These are phyloP conservation scores for Drosophila ogumai DNA, from an alignment of 1,140 invertebrate genomes.

Conservation along the genomic window DNA sequence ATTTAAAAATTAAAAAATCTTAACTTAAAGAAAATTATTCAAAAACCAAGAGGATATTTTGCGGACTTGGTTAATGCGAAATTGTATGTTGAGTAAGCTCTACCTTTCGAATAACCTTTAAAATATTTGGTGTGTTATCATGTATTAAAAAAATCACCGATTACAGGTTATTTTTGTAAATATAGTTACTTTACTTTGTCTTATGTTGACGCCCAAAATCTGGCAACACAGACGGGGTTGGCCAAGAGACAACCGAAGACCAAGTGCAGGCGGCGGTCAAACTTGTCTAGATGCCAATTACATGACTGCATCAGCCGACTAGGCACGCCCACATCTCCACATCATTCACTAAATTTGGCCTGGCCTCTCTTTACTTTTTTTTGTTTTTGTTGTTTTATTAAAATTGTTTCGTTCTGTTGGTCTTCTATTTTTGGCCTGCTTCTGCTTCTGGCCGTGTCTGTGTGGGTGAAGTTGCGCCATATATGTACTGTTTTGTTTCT, in stretches of 20 bases:
- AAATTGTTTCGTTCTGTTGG: constrained; percentile 30
- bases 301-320: constrained; percentile 63
- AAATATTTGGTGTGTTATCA: neutral
- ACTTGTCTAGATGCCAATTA: constrained; percentile 75
- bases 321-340: constrained; percentile 56
- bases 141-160: neutral
- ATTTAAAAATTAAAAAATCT: neutral
- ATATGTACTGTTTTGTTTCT: constrained; percentile 23
- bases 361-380: constrained; percentile 41
- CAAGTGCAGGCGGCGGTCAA: constrained; percentile 71
- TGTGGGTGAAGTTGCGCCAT: constrained; percentile 51
- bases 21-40: neutral
- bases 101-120: neutral
- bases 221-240: constrained; percentile 21
- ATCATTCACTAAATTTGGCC: constrained; percentile 58
- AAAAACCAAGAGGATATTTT: no score
- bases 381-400: constrained; percentile 10
- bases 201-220: neutral
- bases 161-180: neutral
- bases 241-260: constrained; percentile 25
- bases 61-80: neutral
- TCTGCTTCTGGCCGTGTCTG: constrained; percentile 19
- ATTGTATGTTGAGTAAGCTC: neutral
- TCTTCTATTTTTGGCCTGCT: constrained; percentile 56
- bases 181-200: neutral